Base-by-base conservation (phyloP, 2,888 invertebrate genomes). In the Mesorhabditis spiculigera region DNA sequence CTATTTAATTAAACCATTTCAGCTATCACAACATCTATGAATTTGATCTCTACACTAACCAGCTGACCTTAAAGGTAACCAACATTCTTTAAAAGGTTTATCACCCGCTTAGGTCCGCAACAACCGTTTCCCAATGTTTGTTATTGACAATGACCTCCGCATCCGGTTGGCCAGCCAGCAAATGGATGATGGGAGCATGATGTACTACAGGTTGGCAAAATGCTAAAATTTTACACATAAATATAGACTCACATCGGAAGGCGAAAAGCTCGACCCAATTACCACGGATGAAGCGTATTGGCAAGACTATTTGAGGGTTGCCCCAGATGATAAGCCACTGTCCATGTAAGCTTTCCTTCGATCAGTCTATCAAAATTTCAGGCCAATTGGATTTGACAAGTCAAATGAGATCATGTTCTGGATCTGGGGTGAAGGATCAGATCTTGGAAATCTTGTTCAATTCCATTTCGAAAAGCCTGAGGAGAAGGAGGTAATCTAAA, bases 21-120 rank as follows among this genome's bases (percentile, higher is more conserved):
- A 76, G 76, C 3, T 82, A 78, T 73, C 84, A 84, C 76, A 83
- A 84, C 69, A 72, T 84, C 16, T 84, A 84, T 73, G 71, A 75
- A 13, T 80, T 82, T 72, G 78, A 84, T 68, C 75, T 84, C 45
- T 64, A 73, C 50, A 83, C 81, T 4, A 82, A 84, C 68, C 74
- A 84, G 70, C 70, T 82, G 73, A 71, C 73, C 28, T 71, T 82
- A 68, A 71, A 83, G 10, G 58, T 71, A 13, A 61, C n/a, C n/a
- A 10, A 13, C n/a, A 13, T 50, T 13, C 67, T 50, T 50, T 50
- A 10, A 50, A 50, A 50, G 10, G 8, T 50, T n/a, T 50, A 50
- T 10, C 71, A 13, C n/a, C n/a, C n/a, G 58, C n/a, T 50, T 50
- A 50, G 58, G 58, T 81, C 13, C 71, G 76, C 45, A 83, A 83